Evolutionary conservation across 2,797 vertebrate genomes (phyloP).

Genomic region (Smutsia gigantea): DNA sequence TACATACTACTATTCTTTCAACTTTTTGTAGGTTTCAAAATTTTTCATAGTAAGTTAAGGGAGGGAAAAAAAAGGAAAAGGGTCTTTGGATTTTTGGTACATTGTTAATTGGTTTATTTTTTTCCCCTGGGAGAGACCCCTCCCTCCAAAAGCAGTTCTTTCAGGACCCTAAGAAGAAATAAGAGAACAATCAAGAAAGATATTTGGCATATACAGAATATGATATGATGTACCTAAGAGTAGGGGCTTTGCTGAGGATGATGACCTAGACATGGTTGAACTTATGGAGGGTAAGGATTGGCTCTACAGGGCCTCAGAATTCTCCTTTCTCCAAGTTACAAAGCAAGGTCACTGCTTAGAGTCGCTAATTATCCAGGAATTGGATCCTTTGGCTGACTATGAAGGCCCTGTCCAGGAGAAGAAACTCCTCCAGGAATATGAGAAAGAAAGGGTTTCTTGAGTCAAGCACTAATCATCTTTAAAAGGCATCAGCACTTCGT

Average conservation of each 20-base stretch:
- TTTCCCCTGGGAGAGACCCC: neutral
- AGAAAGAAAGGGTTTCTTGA: neutral
- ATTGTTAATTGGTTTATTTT: neutral
- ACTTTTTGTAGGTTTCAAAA: neutral
- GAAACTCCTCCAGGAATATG: neutral
- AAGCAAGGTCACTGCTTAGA: neutral
- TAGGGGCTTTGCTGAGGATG: neutral
- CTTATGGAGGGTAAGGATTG: neutral
- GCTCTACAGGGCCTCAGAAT: neutral
- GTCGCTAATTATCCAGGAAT: neutral
- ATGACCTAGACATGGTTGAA: neutral
- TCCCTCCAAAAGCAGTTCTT: neutral
- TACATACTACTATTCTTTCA: neutral
- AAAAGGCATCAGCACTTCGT: neutral
- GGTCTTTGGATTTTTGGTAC: neutral
- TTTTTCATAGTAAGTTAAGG: slow-evolving; percentile 35
- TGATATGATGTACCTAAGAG: neutral
- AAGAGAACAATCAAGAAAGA: neutral
- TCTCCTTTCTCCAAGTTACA: neutral
- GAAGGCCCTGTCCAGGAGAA: neutral
- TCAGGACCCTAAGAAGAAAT: neutral
- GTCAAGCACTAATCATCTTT: neutral
- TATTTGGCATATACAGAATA: neutral
- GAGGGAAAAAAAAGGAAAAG: neutral
- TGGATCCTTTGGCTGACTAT: neutral